Evolutionary conservation across 2,888 invertebrate genomes (phyloP).

Genomic region (Latheticus oryzae): DNA sequence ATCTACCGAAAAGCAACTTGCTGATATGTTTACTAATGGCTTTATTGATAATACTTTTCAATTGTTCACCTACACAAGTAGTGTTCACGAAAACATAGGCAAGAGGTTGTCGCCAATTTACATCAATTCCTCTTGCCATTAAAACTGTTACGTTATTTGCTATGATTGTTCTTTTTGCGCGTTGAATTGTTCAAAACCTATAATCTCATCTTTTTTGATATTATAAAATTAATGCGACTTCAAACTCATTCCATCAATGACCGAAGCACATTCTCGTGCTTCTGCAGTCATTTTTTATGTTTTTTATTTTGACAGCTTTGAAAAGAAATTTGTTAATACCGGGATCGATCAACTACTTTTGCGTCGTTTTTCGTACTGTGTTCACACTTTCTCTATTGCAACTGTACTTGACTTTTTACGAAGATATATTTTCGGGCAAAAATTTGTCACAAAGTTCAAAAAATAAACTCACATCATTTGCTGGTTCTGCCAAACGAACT

Average conservation of each 20-base stretch:
- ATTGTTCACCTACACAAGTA: background rate
- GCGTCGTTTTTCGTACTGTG: background rate
- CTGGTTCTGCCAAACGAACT: too few relatives aligned
- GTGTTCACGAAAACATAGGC: constrained; percentile 14
- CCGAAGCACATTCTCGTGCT: background rate
- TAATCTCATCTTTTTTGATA: background rate
- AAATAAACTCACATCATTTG: too few relatives aligned
- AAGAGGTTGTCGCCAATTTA: constrained; percentile 8
- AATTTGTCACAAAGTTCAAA: background rate
- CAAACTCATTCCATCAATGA: constrained; percentile 3
- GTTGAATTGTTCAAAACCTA: background rate
- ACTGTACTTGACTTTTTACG: background rate
- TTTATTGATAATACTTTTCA: too few relatives aligned
- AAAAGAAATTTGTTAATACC: background rate
- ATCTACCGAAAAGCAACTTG: too few relatives aligned
- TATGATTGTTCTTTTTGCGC: background rate
- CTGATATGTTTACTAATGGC: too few relatives aligned
- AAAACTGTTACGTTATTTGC: constrained; percentile 4
- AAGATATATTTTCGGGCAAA: background rate
- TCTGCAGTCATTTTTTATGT: background rate
- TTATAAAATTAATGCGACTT: constrained; percentile 6
- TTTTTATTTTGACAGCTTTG: background rate
- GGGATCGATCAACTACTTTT: background rate
- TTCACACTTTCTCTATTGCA: background rate
- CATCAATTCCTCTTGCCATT: constrained; percentile 1